Conservation (phyloP, 2,113 vertebrate species). For the Orcinus orca region DNA sequence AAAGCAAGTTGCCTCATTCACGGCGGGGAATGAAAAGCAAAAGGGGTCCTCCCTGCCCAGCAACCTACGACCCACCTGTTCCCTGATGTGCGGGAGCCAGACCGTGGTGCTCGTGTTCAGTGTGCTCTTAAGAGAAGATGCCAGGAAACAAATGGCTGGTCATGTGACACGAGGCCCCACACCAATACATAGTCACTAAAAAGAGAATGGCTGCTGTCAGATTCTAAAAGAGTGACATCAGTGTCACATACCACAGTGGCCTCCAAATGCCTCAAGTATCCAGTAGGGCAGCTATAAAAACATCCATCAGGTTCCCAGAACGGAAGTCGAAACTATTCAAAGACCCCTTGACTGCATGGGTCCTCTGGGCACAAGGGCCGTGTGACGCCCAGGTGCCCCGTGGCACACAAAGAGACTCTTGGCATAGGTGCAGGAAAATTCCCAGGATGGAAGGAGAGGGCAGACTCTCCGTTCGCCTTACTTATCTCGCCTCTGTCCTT, state of each 20-base stretch:
- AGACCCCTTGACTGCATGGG: background rate
- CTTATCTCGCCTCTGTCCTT: background rate
- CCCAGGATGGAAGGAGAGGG: background rate
- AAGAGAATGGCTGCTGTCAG: background rate
- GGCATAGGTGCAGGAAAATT: accelerated
- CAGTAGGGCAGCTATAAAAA: background rate
- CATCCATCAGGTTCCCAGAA: too few relatives aligned
- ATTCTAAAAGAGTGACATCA: background rate
- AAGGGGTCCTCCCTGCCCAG: background rate
- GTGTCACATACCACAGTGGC: background rate
- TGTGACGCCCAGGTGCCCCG: too few relatives aligned
- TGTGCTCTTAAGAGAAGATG: background rate
- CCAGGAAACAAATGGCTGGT: background rate
- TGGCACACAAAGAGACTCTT: background rate
- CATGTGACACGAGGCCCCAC: too few relatives aligned
- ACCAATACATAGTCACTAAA: background rate
- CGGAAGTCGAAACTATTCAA: background rate
- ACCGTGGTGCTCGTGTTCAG: too few relatives aligned
- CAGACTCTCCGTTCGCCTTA: background rate
- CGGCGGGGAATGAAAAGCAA: background rate
- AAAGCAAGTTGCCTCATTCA: background rate
- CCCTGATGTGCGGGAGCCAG: background rate
- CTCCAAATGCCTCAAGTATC: background rate
- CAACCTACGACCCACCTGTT: background rate
- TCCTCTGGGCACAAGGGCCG: background rate